Base-by-base conservation (phyloP, 2,888 invertebrate species). In the Dioctria rufipes region DNA sequence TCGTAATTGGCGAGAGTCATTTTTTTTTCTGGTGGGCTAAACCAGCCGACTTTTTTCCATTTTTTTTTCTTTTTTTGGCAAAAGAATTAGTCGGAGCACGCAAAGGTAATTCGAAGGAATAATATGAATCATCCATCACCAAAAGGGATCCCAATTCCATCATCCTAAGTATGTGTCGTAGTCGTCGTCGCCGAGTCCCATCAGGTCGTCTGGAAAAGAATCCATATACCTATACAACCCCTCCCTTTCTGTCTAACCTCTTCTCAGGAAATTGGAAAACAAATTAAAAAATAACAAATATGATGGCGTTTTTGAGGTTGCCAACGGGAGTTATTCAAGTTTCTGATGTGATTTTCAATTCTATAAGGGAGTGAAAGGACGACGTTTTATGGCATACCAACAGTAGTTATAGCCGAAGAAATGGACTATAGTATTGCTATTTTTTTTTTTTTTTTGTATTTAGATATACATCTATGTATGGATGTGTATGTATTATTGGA, bases 261-360 rank as follows among this genome's bases (percentile, higher is more conserved):
- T 13, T 4, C 8, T 58, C 11, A 58, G 4, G 58, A 75, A 75
- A 75, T 75, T 60, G 60, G 43, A 61, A 43, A 75, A n/a, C 39
- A 71, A 71, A 71, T 71, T 51, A 71, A 71, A 71, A 71, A 71
- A 71, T 75, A 61, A 61, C 42, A 75, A 60, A 58, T 13, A 40
- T 49, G 71, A 9, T n/a, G 67, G 37, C 67, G 11, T 43, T 8
- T 13, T 3, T 49, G 42, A 9, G 25, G 13, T 25, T 25, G 13
- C 25, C 25, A 25, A 67, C 13, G 49, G 67, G 13, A 43, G 37
- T 67, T 65, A 40, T 42, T 65, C 60, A 40, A 65, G 42, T 65
- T 65, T 65, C 40, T 65, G n/a, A 42, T 40, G 39, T 39, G 40
- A 42, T 65, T 65, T 42, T 65, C 65, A 42, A 65, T 42, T 42